Percentiles rank a stretch among this genome's conserved stretches.
These are phyloP conservation scores for Onychorhynchus coronatus DNA, from an alignment of 2,113 vertebrate genomes.

Conservation along the genomic window DNA sequence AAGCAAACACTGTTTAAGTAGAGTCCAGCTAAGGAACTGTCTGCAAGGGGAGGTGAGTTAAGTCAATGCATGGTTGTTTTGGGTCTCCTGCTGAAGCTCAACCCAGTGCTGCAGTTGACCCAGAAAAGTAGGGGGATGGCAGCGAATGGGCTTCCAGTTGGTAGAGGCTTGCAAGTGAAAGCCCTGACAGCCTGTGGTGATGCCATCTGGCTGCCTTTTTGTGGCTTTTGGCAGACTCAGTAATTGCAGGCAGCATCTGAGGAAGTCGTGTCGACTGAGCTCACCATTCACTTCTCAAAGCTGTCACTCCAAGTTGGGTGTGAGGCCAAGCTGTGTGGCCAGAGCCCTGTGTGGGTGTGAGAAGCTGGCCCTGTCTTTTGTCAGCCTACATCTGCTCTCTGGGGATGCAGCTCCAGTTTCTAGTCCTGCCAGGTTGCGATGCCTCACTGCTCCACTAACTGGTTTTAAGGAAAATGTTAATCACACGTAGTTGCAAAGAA, in stretches of 20 bases:
- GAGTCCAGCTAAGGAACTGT: neutral
- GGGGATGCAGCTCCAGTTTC: neutral
- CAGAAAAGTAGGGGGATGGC: neutral
- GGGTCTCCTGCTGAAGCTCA: neutral
- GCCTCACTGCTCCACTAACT: neutral
- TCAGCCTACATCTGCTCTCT: neutral
- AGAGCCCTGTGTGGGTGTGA: neutral
- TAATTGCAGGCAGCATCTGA: neutral
- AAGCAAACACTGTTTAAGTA: neutral
- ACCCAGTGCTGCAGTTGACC: neutral
- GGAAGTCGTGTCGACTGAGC: neutral
- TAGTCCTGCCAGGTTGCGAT: neutral
- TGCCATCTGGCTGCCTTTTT: neutral
- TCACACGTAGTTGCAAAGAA: neutral
- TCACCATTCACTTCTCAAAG: rapidly evolving
- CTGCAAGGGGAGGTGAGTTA: neutral
- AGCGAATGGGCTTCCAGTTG: neutral
- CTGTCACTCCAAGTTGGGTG: neutral
- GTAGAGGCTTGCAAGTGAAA: neutral
- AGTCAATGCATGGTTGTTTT: neutral
- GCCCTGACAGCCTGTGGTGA: neutral
- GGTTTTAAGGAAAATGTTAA: neutral
- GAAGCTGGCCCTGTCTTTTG: neutral
- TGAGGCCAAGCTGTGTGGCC: neutral
- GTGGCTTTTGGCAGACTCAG: neutral